Percentiles rank a stretch among this genome's conserved stretches.
Conservation (phyloP, 2,888 invertebrate genomes). For the Tetranychus piercei region DNA sequence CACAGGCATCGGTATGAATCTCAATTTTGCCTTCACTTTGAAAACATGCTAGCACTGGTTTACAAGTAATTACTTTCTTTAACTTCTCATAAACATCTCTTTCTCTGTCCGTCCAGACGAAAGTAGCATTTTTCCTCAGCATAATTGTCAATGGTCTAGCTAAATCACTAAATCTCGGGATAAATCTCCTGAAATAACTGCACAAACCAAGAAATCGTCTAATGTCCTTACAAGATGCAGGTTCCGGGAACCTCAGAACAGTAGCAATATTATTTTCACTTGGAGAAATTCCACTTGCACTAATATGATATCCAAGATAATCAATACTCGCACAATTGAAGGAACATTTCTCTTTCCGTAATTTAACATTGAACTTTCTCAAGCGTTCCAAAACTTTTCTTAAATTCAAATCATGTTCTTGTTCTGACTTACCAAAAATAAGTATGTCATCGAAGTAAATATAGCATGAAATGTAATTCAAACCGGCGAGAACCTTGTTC, state of each 20-base stretch:
- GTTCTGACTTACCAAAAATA: not conserved
- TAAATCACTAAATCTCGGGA: slow-evolving; percentile 18
- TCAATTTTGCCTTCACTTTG: slow-evolving; percentile 1
- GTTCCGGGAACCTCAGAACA: too few species aligned
- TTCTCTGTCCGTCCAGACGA: not conserved
- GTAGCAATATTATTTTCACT: too few species aligned
- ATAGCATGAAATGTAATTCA: not conserved
- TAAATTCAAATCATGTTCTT: not conserved
- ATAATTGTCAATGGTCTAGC: slow-evolving; percentile 9
- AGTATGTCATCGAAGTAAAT: not conserved
- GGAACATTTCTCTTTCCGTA: slow-evolving; percentile 4
- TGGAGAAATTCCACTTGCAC: too few species aligned
- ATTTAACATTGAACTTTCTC: not conserved
- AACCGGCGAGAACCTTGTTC: not conserved
- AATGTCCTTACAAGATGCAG: too few species aligned
- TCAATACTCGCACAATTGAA: not conserved
- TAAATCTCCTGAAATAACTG: slow-evolving; percentile 7
- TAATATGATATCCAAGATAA: too few species aligned
- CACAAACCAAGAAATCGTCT: too few species aligned
- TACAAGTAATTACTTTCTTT: not conserved
- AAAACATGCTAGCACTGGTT: slow-evolving; percentile 2
- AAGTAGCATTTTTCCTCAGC: not conserved
- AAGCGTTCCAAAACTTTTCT: not conserved
- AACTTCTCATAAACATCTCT: not conserved
- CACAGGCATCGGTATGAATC: slow-evolving; percentile 11